phyloP scores from a whole-genome alignment of 2,113 vertebrate species.

The Oncorhynchus nerka region DNA sequence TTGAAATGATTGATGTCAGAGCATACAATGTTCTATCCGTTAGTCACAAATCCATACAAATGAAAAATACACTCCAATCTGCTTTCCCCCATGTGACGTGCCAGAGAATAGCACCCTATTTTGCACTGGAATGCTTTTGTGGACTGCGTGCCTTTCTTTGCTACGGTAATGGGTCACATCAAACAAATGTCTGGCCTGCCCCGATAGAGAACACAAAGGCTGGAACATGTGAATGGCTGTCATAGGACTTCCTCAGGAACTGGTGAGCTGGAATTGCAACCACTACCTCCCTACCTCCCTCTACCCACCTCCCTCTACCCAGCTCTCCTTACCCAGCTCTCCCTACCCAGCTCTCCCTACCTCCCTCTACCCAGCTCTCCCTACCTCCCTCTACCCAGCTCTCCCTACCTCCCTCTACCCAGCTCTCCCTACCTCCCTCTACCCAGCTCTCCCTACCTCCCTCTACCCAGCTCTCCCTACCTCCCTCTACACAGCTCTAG shows the following conservation, averaged over 20 bases:
- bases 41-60: neutral
- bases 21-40: too few species aligned
- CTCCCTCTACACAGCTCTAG: too few species aligned
- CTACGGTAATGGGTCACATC: conserved; percentile 59
- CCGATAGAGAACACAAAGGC: conserved; percentile 73
- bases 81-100: too few species aligned
- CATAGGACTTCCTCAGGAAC: conserved; percentile 84
- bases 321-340: too few species aligned
- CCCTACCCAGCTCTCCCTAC: neutral
- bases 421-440: neutral
- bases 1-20: too few species aligned
- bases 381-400: conserved; percentile 39
- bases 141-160: conserved; percentile 32
- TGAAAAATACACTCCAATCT: neutral
- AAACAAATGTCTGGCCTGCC: conserved; percentile 37
- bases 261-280: conserved; percentile 80
- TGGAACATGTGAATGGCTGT: conserved; percentile 81
- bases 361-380: conserved; percentile 45
- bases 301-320: too few species aligned
- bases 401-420: conserved; percentile 12
- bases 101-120: neutral
- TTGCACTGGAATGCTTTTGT: conserved; percentile 53
- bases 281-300: too few species aligned
- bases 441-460: too few species aligned
- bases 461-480: too few species aligned